Base-by-base conservation (phyloP, 2,888 invertebrate species). In the Oligia strigilis region DNA sequence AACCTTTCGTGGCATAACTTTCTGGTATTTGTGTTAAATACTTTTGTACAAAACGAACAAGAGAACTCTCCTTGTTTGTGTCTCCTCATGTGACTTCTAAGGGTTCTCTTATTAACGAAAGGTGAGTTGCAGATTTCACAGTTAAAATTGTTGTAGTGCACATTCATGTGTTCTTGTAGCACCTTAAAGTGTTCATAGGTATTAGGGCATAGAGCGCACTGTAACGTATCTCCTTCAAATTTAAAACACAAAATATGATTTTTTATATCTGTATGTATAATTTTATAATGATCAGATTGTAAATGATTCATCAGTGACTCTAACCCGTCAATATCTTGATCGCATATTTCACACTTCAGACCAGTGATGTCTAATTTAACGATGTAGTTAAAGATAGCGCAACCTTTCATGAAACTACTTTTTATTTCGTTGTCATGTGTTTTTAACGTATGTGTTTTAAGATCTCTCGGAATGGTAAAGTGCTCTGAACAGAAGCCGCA, bases 61-160 rank as follows among this genome's bases (percentile, higher is more conserved):
- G 66, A 36, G 23, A 88, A 89, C 0, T 85, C 81, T 1, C 89
- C 89, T 69, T 83, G 82, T 19, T 85, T 84, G 58, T 89, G 89
- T 2, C 83, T 77, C 2, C 65, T 29, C 11, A 76, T 43, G 52
- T 90, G 88, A 17, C 73, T 77, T n/a, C 40, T 64, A 8, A 87
- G 75, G 0, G 81, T 87, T 14, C 77, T 75, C 83, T 71, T 77
- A 49, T 96, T 97, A 83, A 96, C 94, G 77, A 97, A 97, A 2
- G 95, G 90, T 0, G 95, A 93, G 65, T 95, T 94, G 43, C 89
- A 89, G 1, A 82, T 66, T 17, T 80, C 78, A 70, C 89, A 89
- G 0, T 55, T 69, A n/a, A 78, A 88, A 74, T 90, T 90, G 2
- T 78, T 78, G n/a, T 83, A 86, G 60, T 91, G 90, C 0, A 67